Percentiles rank a stretch among this genome's conserved stretches.
These are phyloP conservation scores for Xiphophorus couchianus DNA, from an alignment of 2,113 vertebrate genomes.

Conservation along the genomic window DNA sequence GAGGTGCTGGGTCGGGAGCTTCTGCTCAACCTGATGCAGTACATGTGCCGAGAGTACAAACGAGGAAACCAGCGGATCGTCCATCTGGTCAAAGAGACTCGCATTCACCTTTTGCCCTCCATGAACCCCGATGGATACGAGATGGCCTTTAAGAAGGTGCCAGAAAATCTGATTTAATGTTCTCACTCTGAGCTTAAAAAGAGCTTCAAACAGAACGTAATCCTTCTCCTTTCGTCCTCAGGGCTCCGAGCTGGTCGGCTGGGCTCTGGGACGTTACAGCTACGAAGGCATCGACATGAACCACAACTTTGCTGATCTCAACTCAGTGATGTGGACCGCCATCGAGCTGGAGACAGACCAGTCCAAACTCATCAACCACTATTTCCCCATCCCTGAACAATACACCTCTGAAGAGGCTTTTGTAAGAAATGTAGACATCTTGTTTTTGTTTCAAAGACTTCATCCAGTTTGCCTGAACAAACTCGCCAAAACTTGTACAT, in stretches of 20 bases:
- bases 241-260: slow-evolving; percentile 92
- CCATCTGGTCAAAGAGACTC: slow-evolving; percentile 86
- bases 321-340: slow-evolving; percentile 88
- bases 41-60: slow-evolving; percentile 90
- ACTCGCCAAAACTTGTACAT: no score
- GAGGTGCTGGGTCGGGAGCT: slow-evolving; percentile 91
- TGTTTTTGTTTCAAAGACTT: not conserved
- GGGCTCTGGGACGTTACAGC: slow-evolving; percentile 89
- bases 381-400: slow-evolving; percentile 88
- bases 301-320: slow-evolving; percentile 92
- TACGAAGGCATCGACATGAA: slow-evolving; percentile 95
- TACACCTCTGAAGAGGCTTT: slow-evolving; percentile 86
- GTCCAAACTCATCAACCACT: slow-evolving; percentile 89
- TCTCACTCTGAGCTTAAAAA: not conserved
- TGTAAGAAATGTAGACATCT: slow-evolving; percentile 73
- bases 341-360: slow-evolving; percentile 87
- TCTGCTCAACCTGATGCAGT: slow-evolving; percentile 92
- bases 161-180: no score
- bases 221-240: slow-evolving; percentile 30
- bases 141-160: slow-evolving; percentile 88
- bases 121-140: slow-evolving; percentile 95
- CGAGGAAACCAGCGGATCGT: slow-evolving; percentile 85
- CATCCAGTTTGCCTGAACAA: not conserved
- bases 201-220: not conserved
- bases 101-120: slow-evolving; percentile 93